Evolutionary conservation across 2,797 vertebrate genomes (phyloP).

Genomic region (Myotis findleyi): DNA sequence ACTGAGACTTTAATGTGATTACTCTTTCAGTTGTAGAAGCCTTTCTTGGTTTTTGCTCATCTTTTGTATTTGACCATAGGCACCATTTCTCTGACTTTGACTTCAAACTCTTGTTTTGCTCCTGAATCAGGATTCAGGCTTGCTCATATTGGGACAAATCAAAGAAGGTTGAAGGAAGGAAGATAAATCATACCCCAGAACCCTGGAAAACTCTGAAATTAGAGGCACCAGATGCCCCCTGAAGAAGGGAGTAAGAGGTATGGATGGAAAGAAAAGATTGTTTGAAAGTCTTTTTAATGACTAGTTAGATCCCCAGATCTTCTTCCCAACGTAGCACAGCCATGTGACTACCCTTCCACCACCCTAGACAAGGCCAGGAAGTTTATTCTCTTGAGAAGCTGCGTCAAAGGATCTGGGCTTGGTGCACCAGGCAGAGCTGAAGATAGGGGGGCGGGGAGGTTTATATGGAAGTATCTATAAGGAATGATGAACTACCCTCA

Average conservation of each 20-base stretch:
- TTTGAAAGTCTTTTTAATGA: neutral
- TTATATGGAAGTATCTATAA: neutral
- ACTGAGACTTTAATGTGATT: neutral
- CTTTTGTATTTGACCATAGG: neutral
- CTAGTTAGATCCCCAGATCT: neutral
- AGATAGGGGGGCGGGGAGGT: neutral
- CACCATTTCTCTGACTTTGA: constrained; percentile 34
- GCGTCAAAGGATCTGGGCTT: neutral
- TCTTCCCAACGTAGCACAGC: neutral
- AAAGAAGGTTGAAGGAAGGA: constrained; percentile 31
- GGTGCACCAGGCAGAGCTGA: neutral
- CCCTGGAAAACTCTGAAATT: constrained; percentile 22
- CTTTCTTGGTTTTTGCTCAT: neutral
- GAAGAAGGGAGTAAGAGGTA: neutral
- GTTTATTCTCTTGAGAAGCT: constrained; percentile 22
- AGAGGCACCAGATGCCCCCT: neutral
- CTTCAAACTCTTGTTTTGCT: constrained; percentile 35
- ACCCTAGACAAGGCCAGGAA: neutral
- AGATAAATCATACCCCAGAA: neutral
- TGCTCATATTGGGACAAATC: neutral
- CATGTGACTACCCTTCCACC: neutral
- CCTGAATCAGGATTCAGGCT: neutral
- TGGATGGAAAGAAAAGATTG: neutral
- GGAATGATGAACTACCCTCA: neutral
- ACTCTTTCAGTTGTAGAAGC: neutral